phyloP scores from a whole-genome alignment of 2,888 invertebrate genomes.

The Cyrtodaria siliqua region DNA sequence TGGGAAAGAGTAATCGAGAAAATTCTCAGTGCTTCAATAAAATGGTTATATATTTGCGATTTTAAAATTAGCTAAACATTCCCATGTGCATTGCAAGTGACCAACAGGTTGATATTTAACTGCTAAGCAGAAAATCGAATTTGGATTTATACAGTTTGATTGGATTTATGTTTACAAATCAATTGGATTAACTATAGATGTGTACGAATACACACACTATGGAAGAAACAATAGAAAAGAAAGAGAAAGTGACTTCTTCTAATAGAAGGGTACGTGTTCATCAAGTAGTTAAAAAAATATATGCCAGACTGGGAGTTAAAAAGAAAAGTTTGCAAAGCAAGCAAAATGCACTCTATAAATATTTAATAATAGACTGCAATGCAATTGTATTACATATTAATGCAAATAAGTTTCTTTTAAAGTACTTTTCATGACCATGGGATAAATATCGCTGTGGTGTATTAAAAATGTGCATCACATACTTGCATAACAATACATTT shows the following conservation, averaged over 20 bases:
- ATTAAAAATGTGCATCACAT: no score
- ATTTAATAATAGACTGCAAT: no score
- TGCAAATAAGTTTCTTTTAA: no score
- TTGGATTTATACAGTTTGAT: constrained; percentile 1
- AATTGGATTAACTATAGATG: constrained; percentile 15
- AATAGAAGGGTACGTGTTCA: constrained; percentile 47
- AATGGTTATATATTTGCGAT: constrained; percentile 63
- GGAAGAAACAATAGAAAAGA: constrained; percentile 42
- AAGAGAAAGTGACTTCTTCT: constrained; percentile 52
- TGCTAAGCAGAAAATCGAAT: no score
- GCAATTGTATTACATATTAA: no score
- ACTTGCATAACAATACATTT: no score
- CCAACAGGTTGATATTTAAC: not conserved
- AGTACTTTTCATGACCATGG: no score
- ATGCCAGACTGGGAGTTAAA: no score
- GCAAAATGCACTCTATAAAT: no score
- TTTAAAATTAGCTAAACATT: constrained; percentile 7
- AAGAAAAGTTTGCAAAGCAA: no score
- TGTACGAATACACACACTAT: constrained; percentile 38
- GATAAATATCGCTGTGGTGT: no score
- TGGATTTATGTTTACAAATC: not conserved
- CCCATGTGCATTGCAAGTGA: constrained; percentile 3
- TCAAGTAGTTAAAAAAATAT: not conserved
- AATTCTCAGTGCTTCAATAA: constrained; percentile 79
- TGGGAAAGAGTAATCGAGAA: constrained; percentile 79